Conservation (phyloP, 2,797 vertebrate genomes). For the Gymnodraco acuticeps region DNA sequence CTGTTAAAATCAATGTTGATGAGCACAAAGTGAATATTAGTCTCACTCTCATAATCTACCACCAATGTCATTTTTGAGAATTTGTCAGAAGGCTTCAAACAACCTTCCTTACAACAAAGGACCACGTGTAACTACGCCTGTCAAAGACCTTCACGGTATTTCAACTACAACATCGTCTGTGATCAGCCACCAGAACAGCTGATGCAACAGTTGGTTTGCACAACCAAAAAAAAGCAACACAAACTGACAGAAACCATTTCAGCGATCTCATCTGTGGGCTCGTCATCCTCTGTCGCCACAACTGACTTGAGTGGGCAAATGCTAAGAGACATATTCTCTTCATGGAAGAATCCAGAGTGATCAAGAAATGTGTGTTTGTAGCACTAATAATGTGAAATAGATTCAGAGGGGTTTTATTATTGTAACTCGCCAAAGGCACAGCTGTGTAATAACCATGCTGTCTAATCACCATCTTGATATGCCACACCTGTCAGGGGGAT, state of each 20-base stretch:
- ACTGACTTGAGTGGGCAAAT: background rate
- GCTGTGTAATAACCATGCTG: background rate
- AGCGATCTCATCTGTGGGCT: background rate
- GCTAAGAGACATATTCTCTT: background rate
- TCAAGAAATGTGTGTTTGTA: background rate
- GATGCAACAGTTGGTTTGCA: conserved; percentile 1
- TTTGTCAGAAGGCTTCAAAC: background rate
- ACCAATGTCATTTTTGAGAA: no score
- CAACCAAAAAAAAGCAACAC: background rate
- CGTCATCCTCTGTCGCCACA: background rate
- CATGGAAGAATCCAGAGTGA: background rate
- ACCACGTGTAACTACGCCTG: background rate
- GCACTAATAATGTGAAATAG: background rate
- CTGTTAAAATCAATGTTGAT: background rate
- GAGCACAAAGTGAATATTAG: background rate
- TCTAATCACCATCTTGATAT: background rate
- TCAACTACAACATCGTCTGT: background rate
- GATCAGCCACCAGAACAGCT: background rate
- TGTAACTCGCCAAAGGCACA: background rate
- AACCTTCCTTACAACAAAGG: background rate
- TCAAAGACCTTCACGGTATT: conserved; percentile 1
- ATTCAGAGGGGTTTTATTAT: background rate
- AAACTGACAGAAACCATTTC: conserved; percentile 6
- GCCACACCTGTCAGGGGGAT: background rate
- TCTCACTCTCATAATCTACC: no score